phyloP scores from a whole-genome alignment of 2,888 invertebrate genomes.

The Craniophora ligustri region DNA sequence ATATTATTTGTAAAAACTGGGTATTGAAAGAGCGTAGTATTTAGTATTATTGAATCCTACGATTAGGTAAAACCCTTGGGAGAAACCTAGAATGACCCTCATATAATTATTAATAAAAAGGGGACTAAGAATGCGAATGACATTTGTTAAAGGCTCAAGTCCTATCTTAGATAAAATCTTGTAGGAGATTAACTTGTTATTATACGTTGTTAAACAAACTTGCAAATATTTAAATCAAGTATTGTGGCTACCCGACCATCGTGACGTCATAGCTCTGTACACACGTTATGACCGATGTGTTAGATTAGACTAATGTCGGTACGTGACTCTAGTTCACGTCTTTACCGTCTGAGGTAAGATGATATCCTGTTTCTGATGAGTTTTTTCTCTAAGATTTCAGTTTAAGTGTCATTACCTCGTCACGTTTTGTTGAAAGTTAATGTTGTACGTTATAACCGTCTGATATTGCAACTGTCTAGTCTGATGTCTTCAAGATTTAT shows the following conservation, averaged over 20 bases:
- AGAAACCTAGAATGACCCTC: slow-evolving; percentile 8
- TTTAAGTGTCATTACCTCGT: neutral
- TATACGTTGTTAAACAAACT: slow-evolving; percentile 38
- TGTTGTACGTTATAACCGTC: neutral
- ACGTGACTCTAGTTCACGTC: slow-evolving; percentile 31
- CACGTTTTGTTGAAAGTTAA: neutral
- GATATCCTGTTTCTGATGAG: slow-evolving; percentile 25
- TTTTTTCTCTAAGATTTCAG: slow-evolving; percentile 4
- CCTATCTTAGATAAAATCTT: too few relatives aligned
- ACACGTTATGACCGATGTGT: slow-evolving; percentile 21
- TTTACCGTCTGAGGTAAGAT: slow-evolving; percentile 5
- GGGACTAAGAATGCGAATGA: slow-evolving; percentile 2
- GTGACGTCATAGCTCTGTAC: slow-evolving; percentile 43
- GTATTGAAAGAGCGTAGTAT: neutral
- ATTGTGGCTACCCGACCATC: slow-evolving; percentile 29
- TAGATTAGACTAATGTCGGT: slow-evolving; percentile 34
- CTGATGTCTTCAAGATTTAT: neutral
- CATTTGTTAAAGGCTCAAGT: neutral
- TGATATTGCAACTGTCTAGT: neutral
- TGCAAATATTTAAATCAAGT: slow-evolving; percentile 47
- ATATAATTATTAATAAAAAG: neutral
- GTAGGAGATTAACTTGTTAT: too few relatives aligned
- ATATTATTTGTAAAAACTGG: neutral
- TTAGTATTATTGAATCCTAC: neutral
- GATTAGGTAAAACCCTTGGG: slow-evolving; percentile 4